Base-by-base conservation (phyloP, 2,113 vertebrate genomes). In the Mesocricetus auratus region DNA sequence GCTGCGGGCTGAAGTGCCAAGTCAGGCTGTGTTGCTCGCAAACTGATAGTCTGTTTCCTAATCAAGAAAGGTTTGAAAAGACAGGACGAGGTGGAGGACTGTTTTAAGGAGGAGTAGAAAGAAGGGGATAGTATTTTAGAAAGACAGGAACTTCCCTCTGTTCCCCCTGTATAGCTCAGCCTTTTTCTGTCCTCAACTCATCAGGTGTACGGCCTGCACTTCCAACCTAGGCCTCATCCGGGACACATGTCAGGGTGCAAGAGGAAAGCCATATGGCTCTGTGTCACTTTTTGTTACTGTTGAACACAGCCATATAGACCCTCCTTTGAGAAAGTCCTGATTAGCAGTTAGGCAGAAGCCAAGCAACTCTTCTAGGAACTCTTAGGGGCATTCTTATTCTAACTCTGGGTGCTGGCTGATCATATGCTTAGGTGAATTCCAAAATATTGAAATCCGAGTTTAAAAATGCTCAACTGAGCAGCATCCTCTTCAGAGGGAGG, bases 211-310 rank as follows among this genome's bases (percentile, higher is more conserved):
- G 74, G 64, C 74, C 75, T 66, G 58, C 45, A 36, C 53, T 90
- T 89, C 66, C 83, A 78, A 42, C 81, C 39, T 73, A 47, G 78
- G 60, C 91, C 53, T 91, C 47, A 42, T 60, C 53, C 62, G 66
- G 62, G 93, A 86, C 82, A 58, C 81, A 31, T 50, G 89, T 39
- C 45, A 53, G 75, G 75, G 96, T 68, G 71, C 45, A 31, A 39
- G 68, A 73, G 42, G 39, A 75, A 90, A 69, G 93, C 60, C 89
- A 90, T 69, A 68, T 75, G 68, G 95, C 5, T 53, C 89, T 77
- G 45, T 11, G 9, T 92, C 85, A 29, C 79, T 96, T 92, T 83
- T 96, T 62, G 78, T 95, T 93, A 62, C 81, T 89, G 88, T 86
- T 81, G 69, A 53, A 60, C 45, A 64, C 33, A 45, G n/a, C 39